A percentile compares a stretch with the other conserved stretches of the same genome.
These are phyloP conservation scores for Prinia subflava DNA, from an alignment of 2,113 vertebrate genomes.

Conservation along the genomic window DNA sequence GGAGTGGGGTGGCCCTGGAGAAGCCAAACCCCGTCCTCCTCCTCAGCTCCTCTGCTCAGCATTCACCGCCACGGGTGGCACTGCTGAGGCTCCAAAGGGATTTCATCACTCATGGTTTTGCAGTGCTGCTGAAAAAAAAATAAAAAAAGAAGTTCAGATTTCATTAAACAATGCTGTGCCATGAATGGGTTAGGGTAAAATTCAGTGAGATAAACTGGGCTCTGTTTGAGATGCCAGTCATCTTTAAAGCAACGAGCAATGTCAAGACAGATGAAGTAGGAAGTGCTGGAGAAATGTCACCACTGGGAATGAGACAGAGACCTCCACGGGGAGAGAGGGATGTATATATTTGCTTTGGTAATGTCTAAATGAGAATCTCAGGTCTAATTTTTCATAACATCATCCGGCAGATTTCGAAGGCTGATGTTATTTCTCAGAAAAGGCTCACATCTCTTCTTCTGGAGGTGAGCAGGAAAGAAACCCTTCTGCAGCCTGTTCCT, in stretches of 20 bases:
- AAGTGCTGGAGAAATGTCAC: neutral
- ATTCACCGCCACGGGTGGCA: neutral
- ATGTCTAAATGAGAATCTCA: slow-evolving; percentile 33
- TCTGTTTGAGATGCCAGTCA: slow-evolving; percentile 31
- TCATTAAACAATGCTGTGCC: slow-evolving; percentile 42
- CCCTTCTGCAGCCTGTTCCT: neutral
- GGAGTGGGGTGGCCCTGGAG: neutral
- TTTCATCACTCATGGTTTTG: slow-evolving; percentile 12
- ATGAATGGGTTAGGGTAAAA: slow-evolving; percentile 31
- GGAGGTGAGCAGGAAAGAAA: neutral
- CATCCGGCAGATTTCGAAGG: neutral
- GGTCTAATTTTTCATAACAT: neutral
- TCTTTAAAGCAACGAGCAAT: slow-evolving; percentile 45
- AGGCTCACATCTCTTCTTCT: neutral
- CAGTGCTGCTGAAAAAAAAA: neutral
- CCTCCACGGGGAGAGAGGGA: neutral
- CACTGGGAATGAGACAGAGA: neutral
- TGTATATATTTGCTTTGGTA: slow-evolving; percentile 41
- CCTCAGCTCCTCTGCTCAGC: neutral
- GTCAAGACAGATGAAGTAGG: slow-evolving; percentile 34
- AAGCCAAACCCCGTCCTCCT: neutral
- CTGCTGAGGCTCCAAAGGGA: neutral
- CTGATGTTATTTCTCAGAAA: neutral
- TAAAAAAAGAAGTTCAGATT: neutral
- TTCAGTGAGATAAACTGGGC: slow-evolving; percentile 50